phyloP scores from a whole-genome alignment of 2,113 vertebrate genomes.

The Psittacula cyanocephala region DNA sequence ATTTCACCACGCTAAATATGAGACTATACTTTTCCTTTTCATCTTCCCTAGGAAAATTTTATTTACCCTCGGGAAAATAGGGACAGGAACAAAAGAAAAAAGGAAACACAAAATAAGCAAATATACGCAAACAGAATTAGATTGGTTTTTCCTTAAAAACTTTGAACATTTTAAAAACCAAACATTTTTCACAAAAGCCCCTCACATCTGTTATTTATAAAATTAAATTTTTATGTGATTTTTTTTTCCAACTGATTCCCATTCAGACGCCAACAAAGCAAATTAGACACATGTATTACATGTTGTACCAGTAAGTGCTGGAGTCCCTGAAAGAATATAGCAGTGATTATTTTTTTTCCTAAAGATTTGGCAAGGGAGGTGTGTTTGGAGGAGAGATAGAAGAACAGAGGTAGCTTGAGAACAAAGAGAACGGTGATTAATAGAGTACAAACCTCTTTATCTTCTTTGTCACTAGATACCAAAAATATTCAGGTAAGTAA shows the following conservation, averaged over 20 bases:
- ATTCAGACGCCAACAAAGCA: not conserved
- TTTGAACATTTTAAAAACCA: not conserved
- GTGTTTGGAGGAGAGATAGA: slow-evolving; percentile 30
- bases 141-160: not conserved
- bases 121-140: not conserved
- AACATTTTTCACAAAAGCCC: not conserved
- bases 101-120: not conserved
- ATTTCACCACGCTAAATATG: not conserved
- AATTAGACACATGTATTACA: slow-evolving; percentile 18
- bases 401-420: slow-evolving; percentile 31
- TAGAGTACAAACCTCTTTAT: slow-evolving; percentile 38
- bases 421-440: slow-evolving; percentile 57
- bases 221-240: slow-evolving; percentile 25
- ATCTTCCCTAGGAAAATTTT: not conserved
- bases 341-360: not conserved
- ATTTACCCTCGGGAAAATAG: not conserved
- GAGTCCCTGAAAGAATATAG: slow-evolving; percentile 32
- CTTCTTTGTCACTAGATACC: slow-evolving; percentile 40
- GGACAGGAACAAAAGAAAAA: not conserved
- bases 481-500: slow-evolving; percentile 61
- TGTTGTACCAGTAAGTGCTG: slow-evolving; percentile 52
- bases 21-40: not conserved
- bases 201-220: slow-evolving; percentile 57
- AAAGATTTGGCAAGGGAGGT: slow-evolving; percentile 23
- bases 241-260: not conserved